These are phyloP conservation scores for Balanococcus diminutus DNA, from an alignment of 2,888 invertebrate species.

Conservation along the genomic window DNA sequence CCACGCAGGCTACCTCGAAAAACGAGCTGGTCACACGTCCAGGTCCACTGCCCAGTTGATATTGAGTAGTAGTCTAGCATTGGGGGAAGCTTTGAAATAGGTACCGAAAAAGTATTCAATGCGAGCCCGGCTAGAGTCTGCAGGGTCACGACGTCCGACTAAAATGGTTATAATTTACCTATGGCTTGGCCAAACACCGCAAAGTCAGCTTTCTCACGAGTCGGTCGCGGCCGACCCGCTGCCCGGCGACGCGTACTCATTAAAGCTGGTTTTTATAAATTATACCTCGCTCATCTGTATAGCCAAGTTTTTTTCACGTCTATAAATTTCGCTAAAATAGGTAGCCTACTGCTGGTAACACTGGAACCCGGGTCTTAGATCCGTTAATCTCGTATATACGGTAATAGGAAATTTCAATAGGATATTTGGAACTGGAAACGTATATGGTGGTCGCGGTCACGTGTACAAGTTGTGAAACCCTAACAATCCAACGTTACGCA, in stretches of 20 bases:
- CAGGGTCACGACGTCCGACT: conserved; percentile 46
- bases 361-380: neutral
- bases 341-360: neutral
- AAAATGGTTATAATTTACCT: conserved; percentile 46
- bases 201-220: conserved; percentile 51
- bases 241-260: conserved; percentile 29
- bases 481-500: conserved; percentile 25
- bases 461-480: conserved; percentile 2
- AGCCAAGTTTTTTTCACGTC: neutral
- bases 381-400: neutral
- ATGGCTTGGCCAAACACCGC: conserved; percentile 27
- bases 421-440: neutral
- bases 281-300: neutral
- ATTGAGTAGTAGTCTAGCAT: neutral
- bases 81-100: conserved; percentile 34
- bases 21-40: neutral
- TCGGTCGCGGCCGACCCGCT: no score
- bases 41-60: neutral
- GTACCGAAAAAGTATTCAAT: conserved; percentile 45
- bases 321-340: neutral
- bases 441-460: neutral
- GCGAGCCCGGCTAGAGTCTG: neutral
- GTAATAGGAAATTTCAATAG: neutral
- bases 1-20: neutral
- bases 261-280: conserved; percentile 49